Percentiles rank a stretch among this genome's conserved stretches.
Evolutionary conservation across 1,140 invertebrate species (phyloP).

Genomic region (Drosophila arawakana): DNA sequence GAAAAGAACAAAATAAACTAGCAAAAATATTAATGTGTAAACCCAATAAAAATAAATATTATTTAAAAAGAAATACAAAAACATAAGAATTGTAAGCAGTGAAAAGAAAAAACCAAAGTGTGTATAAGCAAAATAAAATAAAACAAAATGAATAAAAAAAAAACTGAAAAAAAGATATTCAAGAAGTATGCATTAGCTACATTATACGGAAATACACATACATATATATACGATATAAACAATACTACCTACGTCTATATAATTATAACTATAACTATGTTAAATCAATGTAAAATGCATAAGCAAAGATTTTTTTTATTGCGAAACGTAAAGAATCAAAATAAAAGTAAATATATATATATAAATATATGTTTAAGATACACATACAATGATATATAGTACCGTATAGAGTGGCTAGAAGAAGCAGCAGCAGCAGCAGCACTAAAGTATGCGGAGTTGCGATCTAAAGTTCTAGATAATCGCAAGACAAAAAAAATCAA

Average conservation of each 20-base stretch:
- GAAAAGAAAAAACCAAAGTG: constrained; percentile 53
- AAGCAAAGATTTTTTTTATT: constrained; percentile 45
- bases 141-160: constrained; percentile 23
- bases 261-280: constrained; percentile 35
- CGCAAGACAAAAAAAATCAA: constrained; percentile 51
- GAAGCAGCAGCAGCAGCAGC: constrained; percentile 4
- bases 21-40: constrained; percentile 48
- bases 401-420: constrained; percentile 4
- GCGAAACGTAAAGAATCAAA: constrained; percentile 53
- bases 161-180: constrained; percentile 28
- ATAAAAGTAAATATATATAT: constrained; percentile 27
- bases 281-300: constrained; percentile 53
- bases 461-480: constrained; percentile 28
- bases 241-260: constrained; percentile 43
- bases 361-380: constrained; percentile 23
- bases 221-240: constrained; percentile 26
- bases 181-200: constrained; percentile 36
- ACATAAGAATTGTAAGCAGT: constrained; percentile 33
- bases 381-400: constrained; percentile 34
- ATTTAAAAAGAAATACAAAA: background rate
- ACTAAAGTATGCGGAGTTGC: constrained; percentile 16
- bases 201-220: constrained; percentile 14
- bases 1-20: constrained; percentile 38
- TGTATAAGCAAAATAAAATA: constrained; percentile 40
- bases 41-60: constrained; percentile 30